Evolutionary conservation across 2,888 invertebrate genomes (phyloP).

Genomic region (Thymelicus acteon): DNA sequence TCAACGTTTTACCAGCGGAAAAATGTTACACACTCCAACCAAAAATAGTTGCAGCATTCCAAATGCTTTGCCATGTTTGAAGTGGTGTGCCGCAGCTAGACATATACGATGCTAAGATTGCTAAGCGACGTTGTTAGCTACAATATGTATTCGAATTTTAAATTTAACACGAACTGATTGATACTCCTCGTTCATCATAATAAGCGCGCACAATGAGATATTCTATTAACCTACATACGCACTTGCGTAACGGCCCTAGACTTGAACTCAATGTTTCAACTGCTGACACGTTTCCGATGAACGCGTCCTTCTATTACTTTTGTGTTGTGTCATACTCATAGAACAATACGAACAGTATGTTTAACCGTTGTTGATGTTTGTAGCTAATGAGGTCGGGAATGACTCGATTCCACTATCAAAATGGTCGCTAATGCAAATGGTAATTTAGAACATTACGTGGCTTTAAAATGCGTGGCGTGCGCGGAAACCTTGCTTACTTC

Average conservation of each 20-base stretch:
- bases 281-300: constrained; percentile 36
- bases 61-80: constrained; percentile 19
- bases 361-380: neutral
- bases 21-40: constrained; percentile 1
- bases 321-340: constrained; percentile 1
- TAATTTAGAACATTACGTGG: constrained; percentile 31
- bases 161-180: constrained; percentile 10
- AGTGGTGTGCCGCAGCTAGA: constrained; percentile 4
- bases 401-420: constrained; percentile 13
- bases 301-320: constrained; percentile 18
- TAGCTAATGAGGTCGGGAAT: constrained; percentile 27
- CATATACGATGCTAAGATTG: neutral
- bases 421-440: constrained; percentile 16
- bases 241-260: constrained; percentile 78
- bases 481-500: constrained; percentile 22
- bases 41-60: constrained; percentile 12
- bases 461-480: constrained; percentile 23
- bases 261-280: constrained; percentile 72
- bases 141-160: constrained; percentile 3
- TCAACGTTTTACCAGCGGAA: constrained; percentile 6
- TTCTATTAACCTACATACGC: constrained; percentile 75
- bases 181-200: constrained; percentile 21
- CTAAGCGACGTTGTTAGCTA: neutral
- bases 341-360: neutral
- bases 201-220: constrained; percentile 46